Evolutionary conservation across 53 echinoderm and acorn worm genomes (phyloP), one percentile per base, ranked within the genome.

Genomic region (Paracentrotus lividus): DNA sequence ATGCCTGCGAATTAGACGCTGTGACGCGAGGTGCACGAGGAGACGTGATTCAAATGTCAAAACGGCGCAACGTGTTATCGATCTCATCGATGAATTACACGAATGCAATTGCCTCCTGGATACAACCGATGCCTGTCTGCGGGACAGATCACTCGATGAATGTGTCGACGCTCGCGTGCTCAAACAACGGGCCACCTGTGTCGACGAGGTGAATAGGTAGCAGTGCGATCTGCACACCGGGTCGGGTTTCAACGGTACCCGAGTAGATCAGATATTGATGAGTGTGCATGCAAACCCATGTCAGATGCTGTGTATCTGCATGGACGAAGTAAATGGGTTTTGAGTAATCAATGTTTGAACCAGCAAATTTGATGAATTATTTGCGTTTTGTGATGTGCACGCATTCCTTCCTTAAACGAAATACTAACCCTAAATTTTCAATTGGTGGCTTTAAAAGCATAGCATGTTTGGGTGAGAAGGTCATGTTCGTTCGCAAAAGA

Each of bases 281-380:
- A 92, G 81, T 92, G 92, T n/a, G 92, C 92, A 8, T 91, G n/a
- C 91, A 15, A 52, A 51, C 21, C 91, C 91, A 5, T 91, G 91
- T 23, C 72, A 20, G 8, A 91, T 75, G 33, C 33, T 36, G 15
- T 75, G 91, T 2, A 13, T 31, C 4, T 91, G 91, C 76, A 53
- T 31, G 15, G 76, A 76, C 24, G 49, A 47, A 31, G 49, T 75
- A 20, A 75, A 69, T 53, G 53, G 91, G 91, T 91, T n/a, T n/a
- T n/a, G 76, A 91, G 91, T 12, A 55, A 49, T 15, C 47, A 0
- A 38, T 27, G 1, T 68, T 33, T 68, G 18, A 33, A 68, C 68
- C 29, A 68, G 18, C 54, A 7, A 64, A 64, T 18, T 29, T 0
- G 31, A 64, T 64, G 31, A 31, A 29, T 31, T 64, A 18, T 27